Base-by-base conservation (phyloP, 2,888 invertebrate genomes). In the Leucania comma region DNA sequence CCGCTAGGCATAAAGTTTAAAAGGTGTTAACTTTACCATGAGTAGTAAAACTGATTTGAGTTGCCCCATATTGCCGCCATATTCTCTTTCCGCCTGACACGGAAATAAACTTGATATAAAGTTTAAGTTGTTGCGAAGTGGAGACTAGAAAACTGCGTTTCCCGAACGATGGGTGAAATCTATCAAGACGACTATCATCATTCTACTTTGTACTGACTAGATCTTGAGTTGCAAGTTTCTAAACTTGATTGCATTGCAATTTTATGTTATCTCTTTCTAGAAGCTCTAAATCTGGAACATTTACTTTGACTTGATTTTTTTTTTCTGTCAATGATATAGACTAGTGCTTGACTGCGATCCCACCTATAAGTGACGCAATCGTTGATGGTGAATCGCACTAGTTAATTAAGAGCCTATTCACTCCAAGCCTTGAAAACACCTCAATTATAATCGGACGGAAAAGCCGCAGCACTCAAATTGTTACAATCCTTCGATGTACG, bases 231-330 rank as follows among this genome's bases (percentile, higher is more conserved):
- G 57, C 60, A 54, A 69, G 83, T 85, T 85, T 84, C 83, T 80
- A 80, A 83, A 80, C 83, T 68, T 77, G 73, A 82, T 85, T 75
- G 66, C 61, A 72, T 72, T 80, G 71, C 72, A 58, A 69, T 78
- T 79, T 78, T 63, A 65, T 68, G 26, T 67, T 17, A 56, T 48
- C 42, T 68, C 61, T 57, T 50, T 58, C 50, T 62, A 58, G 32
- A 20, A 63, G 22, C 22, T 74, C n/a, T 56, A 24, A 42, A 35
- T 42, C 6, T 46, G 26, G 35, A 29, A 61, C 29, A 57, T 61
- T 32, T 51, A 65, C 51, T 64, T 63, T 61, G 20, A 29, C 38
- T 79, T 73, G 74, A 50, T n/a, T 29, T 29, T 29, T 1, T 9
- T 35, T 35, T 35, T 35, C 9, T 35, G 2, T 10, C 8, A 32